phyloP scores from a whole-genome alignment of 2,888 invertebrate genomes.

The Falcaria lacertinaria region DNA sequence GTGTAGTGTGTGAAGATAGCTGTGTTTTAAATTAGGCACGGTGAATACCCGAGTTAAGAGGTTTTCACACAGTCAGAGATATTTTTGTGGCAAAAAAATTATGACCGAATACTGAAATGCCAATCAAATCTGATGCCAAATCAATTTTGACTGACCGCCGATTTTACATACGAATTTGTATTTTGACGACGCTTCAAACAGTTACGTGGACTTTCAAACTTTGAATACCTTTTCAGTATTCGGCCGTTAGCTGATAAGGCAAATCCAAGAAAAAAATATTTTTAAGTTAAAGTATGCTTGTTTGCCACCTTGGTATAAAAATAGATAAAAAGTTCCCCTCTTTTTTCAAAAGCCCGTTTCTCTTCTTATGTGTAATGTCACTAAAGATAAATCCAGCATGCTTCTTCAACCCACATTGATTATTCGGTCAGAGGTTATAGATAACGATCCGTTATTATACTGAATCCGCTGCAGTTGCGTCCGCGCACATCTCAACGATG shows the following conservation, averaged over 20 bases:
- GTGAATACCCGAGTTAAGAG: background rate
- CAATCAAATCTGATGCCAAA: too few species aligned
- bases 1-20: background rate
- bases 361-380: background rate
- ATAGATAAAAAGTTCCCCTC: too few species aligned
- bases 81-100: background rate
- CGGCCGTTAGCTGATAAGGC: too few species aligned
- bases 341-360: background rate
- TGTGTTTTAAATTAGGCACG: background rate
- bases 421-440: conserved; percentile 52
- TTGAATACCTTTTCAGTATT: too few species aligned
- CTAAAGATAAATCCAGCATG: conserved; percentile 17
- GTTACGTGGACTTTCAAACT: too few species aligned
- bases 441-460: conserved; percentile 18
- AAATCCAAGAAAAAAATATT: too few species aligned
- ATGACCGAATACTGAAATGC: too few species aligned
- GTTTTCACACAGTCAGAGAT: background rate
- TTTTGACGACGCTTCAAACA: too few species aligned
- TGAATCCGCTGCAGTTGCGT: conserved; percentile 12
- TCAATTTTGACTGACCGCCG: too few species aligned
- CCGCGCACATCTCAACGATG: conserved; percentile 11
- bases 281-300: too few species aligned
- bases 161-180: too few species aligned
- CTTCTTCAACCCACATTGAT: conserved; percentile 53
- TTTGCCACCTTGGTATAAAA: too few species aligned